phyloP scores from a whole-genome alignment of 2,888 invertebrate genomes.

The Pachliopta kotzebuea region DNA sequence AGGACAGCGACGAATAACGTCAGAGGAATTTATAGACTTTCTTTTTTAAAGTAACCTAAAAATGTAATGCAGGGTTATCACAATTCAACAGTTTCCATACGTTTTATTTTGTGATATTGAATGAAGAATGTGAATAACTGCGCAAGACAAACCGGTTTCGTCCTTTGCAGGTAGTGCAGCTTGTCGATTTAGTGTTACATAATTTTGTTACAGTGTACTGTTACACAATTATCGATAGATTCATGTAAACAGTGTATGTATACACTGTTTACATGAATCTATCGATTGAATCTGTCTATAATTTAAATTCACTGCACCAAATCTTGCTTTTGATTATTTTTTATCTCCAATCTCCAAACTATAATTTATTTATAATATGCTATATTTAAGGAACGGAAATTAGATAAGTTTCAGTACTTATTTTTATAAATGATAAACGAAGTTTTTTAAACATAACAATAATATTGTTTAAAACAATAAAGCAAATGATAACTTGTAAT shows the following conservation, averaged over 20 bases:
- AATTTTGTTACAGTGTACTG: background rate
- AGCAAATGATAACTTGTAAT: too few relatives aligned
- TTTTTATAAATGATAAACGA: too few relatives aligned
- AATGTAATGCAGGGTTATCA: slow-evolving; percentile 38
- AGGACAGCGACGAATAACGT: slow-evolving; percentile 37
- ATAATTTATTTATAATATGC: too few relatives aligned
- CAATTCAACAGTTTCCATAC: slow-evolving; percentile 19
- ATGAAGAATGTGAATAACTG: slow-evolving; percentile 29
- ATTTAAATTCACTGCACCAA: background rate
- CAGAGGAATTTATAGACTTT: slow-evolving; percentile 38
- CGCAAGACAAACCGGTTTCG: slow-evolving; percentile 22
- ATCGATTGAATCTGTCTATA: background rate
- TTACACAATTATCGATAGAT: too few relatives aligned
- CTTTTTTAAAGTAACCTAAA: slow-evolving; percentile 43
- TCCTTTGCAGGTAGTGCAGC: slow-evolving; percentile 10
- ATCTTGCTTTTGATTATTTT: too few relatives aligned
- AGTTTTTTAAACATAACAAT: too few relatives aligned
- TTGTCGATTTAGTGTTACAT: slow-evolving; percentile 1
- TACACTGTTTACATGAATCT: background rate
- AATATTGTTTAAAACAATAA: too few relatives aligned
- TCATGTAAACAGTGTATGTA: background rate
- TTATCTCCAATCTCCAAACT: too few relatives aligned
- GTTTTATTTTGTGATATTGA: slow-evolving; percentile 34
- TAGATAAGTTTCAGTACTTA: too few relatives aligned
- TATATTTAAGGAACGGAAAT: too few relatives aligned